Evolutionary conservation across 2,888 invertebrate genomes (phyloP), one percentile per base, ranked within the genome.

Genomic region (Lasioglossum vierecki): DNA sequence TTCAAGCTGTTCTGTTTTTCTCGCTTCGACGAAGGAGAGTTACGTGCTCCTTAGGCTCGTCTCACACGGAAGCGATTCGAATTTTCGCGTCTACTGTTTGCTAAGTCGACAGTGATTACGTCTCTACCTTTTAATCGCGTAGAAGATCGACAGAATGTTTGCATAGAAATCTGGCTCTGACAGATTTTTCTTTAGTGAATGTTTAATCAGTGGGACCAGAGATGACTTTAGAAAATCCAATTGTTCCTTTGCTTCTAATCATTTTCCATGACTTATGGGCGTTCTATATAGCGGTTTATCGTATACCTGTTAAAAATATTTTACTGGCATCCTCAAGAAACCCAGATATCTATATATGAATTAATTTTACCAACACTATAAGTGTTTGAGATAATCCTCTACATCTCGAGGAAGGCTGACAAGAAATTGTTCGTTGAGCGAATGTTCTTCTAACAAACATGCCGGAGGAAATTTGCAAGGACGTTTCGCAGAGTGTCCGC

Each of bases 1-100:
- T 89, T 86, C 88, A 87, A 90, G 92, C 92, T 91, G 92, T 92
- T 92, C 92, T 94, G 94, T 94, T 94, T 94, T 94, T 93, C 93
- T 93, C 93, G 93, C 91, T 92, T 92, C 93, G 91, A 87, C 89
- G 89, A 90, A 90, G 91, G 86, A 88, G 88, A 91, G 88, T 89
- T 83, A 89, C 83, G 88, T 83, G 82, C 80, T 84, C 82, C 78
- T 90, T 91, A 90, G 85, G 91, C 89, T 85, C 76, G 73, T 41
- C 80, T 88, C 90, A 90, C 90, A 90, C 82, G 78, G 66, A 84
- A 78, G n/a, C 76, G 15, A 80, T 44, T 41, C 8, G 5, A 68
- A 83, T 68, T 60, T 39, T 39, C n/a, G 6, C 9, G n/a, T 49
- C 76, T 11, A 15, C 22, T 26, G 30, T 70, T 15, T 1, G n/a